phyloP scores from a whole-genome alignment of 2,888 invertebrate species.

The Dione juno region DNA sequence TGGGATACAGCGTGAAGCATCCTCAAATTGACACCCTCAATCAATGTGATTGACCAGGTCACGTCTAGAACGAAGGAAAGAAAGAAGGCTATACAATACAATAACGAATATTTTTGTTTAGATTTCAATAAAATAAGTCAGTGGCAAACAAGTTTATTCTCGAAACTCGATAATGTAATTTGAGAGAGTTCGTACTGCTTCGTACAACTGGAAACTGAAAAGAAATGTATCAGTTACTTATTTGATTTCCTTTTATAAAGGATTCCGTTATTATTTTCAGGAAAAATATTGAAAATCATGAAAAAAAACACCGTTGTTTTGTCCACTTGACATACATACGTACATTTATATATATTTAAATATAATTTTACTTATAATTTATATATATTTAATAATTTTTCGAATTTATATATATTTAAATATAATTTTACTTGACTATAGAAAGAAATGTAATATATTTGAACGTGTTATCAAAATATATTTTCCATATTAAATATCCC shows the following conservation, averaged over 20 bases:
- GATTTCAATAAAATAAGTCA: slow-evolving; percentile 7
- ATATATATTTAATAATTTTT: not conserved
- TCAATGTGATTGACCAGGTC: not conserved
- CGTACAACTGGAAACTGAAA: slow-evolving; percentile 11
- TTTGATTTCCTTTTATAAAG: slow-evolving; percentile 6
- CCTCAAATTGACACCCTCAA: not conserved
- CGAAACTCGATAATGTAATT: slow-evolving; percentile 23
- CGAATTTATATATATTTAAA: not conserved
- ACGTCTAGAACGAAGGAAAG: not conserved
- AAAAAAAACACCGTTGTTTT: not conserved
- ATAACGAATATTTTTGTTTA: slow-evolving; percentile 17
- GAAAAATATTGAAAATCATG: slow-evolving; percentile 2
- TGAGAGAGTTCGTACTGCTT: slow-evolving; percentile 16
- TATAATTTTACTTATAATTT: not conserved
- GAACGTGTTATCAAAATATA: too few species aligned
- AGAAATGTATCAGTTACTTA: slow-evolving; percentile 18
- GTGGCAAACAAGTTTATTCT: slow-evolving; percentile 17
- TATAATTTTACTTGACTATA: too few species aligned
- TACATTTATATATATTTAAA: not conserved
- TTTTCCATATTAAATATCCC: not conserved
- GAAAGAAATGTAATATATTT: too few species aligned
- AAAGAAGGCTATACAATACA: not conserved
- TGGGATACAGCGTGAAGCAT: too few species aligned
- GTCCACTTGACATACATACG: not conserved
- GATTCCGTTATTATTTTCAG: not conserved